Base-by-base conservation (phyloP, 2,888 invertebrate species). In the Proisotoma minuta region DNA sequence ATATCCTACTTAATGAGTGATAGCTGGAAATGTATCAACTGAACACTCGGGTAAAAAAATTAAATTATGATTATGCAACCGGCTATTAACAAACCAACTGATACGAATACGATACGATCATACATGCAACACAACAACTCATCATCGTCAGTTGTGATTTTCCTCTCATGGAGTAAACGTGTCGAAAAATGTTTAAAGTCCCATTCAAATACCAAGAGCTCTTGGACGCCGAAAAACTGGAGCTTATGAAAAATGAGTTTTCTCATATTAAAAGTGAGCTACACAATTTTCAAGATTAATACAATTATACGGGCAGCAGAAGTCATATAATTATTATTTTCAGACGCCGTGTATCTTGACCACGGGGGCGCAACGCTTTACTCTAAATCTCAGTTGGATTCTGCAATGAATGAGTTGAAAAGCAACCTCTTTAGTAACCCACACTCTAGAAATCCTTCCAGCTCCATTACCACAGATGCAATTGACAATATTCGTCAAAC, bases 281-380 rank as follows among this genome's bases (percentile, higher is more conserved):
- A 53, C 60, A 54, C 62, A 59, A 59, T 60, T 59, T 59, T 57
- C 52, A 20, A 59, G 62, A 52, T 59, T 22, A 48, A 26, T 57
- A 26, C 8, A 23, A 2, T 26, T 27, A 28, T 10, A 15, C 28
- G 29, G 29, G 24, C 8, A 27, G 39, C 39, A 39, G 34, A 54
- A 54, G 12, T 54, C 3, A 49, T 27, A 29, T 50, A 48, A 49
- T 43, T 20, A 18, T 1, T 26, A 50, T 59, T 47, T 43, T 26
- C 29, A 66, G 68, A 50, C 34, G 22, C 65, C 3, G 68, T 67
- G 75, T 96, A 94, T 78, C 81, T 96, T 75, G 96, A 96, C 78
- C 91, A 94, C 83, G 89, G 90, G 40, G 95, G 93, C 8, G 83
- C 93, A 12, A 86, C 90, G 5, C 78, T 94, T 54, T 94, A 91